These are phyloP conservation scores for Virgularia gustaviana DNA, from an alignment of 92 coral and sea anemone genomes.

Conservation along the genomic window DNA sequence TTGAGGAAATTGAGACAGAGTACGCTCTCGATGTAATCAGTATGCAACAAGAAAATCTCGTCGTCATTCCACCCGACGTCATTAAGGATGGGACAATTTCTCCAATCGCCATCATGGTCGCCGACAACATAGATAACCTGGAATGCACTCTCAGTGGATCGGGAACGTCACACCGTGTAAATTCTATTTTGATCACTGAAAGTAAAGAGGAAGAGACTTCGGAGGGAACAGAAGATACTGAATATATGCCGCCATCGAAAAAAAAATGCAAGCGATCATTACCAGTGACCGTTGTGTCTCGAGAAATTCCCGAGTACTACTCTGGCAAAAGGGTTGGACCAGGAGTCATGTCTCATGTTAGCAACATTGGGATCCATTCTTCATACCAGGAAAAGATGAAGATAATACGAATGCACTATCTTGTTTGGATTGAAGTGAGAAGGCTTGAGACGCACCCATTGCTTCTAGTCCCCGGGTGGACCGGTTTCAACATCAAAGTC, in stretches of 20 bases:
- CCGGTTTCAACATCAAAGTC: constrained; percentile 63
- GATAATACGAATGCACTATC: constrained; percentile 44
- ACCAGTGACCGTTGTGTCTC: constrained; percentile 46
- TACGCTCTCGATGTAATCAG: constrained; percentile 52
- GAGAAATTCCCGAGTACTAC: constrained; percentile 67
- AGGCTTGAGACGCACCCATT: constrained; percentile 63
- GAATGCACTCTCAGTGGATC: constrained; percentile 63
- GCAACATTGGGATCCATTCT: constrained; percentile 50
- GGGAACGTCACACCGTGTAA: constrained; percentile 66
- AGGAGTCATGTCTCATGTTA: constrained; percentile 51
- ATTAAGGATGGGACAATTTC: constrained; percentile 18
- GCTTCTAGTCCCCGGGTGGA: constrained; percentile 73
- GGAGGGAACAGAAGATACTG: constrained; percentile 30
- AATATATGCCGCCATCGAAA: constrained; percentile 45
- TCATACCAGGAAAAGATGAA: constrained; percentile 51
- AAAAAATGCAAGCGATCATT: constrained; percentile 59
- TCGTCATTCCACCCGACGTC: constrained; percentile 45
- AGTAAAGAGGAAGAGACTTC: constrained; percentile 27
- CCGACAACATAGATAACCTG: constrained; percentile 60
- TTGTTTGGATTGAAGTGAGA: constrained; percentile 66
- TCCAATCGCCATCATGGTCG: constrained; percentile 57
- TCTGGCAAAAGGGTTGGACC: constrained; percentile 66
- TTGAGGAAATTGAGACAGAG: constrained; percentile 62
- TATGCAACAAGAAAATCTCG: constrained; percentile 46
- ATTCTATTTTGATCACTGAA: constrained; percentile 56